Evolutionary conservation across 64 coral and sea anemone genomes (phyloP).

Genomic region (Pocillopora damicornis): DNA sequence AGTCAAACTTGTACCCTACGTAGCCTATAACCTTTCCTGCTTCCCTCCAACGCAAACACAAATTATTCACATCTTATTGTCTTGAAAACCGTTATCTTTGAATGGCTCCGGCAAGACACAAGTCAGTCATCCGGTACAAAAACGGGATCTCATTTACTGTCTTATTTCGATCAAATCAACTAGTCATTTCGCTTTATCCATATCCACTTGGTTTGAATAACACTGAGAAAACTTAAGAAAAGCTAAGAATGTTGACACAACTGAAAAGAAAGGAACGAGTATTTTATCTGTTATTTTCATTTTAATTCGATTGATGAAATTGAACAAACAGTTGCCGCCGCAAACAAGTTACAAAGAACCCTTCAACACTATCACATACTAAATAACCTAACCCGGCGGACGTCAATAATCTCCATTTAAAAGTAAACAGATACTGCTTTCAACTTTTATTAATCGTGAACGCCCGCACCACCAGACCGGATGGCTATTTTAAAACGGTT

Average conservation of each 20-base stretch:
- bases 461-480: constrained; percentile 17
- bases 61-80: neutral
- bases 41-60: neutral
- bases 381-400: constrained; percentile 13
- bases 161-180: neutral
- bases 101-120: too few relatives aligned
- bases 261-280: neutral
- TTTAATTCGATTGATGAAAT: neutral
- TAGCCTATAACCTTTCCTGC: neutral
- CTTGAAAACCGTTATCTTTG: neutral
- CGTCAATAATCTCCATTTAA: neutral
- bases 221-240: neutral
- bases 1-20: neutral
- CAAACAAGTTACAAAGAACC: constrained; percentile 8
- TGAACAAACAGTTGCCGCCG: constrained; percentile 26
- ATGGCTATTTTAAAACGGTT: neutral
- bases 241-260: constrained; percentile 17
- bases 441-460: neutral
- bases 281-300: neutral
- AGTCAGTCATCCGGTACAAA: neutral
- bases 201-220: neutral
- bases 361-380: neutral
- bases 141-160: neutral
- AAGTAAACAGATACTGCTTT: constrained; percentile 23
- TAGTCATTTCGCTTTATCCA: neutral